Base-by-base conservation (phyloP, 2,797 vertebrate species). In the Acomys russatus region DNA sequence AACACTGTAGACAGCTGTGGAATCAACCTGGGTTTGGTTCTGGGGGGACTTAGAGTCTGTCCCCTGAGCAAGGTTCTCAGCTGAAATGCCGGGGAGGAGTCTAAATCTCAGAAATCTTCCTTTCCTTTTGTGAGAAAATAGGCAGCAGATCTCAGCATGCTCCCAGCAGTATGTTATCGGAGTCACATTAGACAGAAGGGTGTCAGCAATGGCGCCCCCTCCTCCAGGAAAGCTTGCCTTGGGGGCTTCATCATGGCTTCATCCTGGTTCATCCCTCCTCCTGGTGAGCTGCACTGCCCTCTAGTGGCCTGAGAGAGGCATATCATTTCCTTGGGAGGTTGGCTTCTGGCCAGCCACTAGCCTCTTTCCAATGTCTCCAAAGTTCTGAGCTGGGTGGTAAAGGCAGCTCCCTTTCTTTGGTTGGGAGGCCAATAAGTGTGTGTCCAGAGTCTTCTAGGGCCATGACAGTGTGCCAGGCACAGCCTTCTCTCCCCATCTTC, bases 271-370 rank as follows among this genome's bases (percentile, higher is more conserved):
- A 8, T 28, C 10, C 4, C 64, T 23, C 63, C 25, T 66, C 70
- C 49, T 35, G 88, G 78, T 0, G 51, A 94, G 83, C 91, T 88
- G 86, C 80, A 85, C 96, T 96, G 94, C 96, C 96, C 96, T 92
- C 97, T 97, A 92, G 93, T 82, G 97, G 49, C 88, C 7, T 22
- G 0, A 4, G 28, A 3, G 30, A 56, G 44, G 33, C 9, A 18
- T 18, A 23, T n/a, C 6, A 38, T 14, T 56, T 88, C 28, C 90
- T 80, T 59, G 74, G 35, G 6, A 28, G n/a, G 33, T 14, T 33
- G 71, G 66, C 35, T 83, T 90, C 77, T 84, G 79, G 88, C 38
- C 18, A 30, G 10, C 17, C 17, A 28, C 11, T 54, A 25, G 25
- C 18, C 59, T 3, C 88, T 54, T 0, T 88, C 64, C 17, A 0